Base-by-base conservation (phyloP, 2,797 vertebrate species). In the Eleutherodactylus coqui region DNA sequence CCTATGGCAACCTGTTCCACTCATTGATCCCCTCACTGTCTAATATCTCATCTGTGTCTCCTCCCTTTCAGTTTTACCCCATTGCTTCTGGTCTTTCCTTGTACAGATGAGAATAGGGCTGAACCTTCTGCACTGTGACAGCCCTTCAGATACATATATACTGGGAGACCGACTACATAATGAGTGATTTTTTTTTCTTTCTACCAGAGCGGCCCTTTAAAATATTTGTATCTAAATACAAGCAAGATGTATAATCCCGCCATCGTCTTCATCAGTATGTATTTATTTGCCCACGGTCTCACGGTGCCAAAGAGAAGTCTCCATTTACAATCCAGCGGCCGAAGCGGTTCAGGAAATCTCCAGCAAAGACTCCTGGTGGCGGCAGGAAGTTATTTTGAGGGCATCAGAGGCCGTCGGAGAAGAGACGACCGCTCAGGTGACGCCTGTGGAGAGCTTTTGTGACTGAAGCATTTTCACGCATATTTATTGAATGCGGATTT, bases 401-500 rank as follows among this genome's bases (percentile, higher is more conserved):
- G 91, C 89, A 89, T 89, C 70, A 51, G 16, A n/a, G 19, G n/a
- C 36, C 11, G 6, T 69, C 14, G 38, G 85, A 90, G 91, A 92
- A 76, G 88, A 80, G 64, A 24, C 85, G 92, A 91, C 89, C 14
- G 43, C 81, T 92, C 93, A 93, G 90, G 90, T 93, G 91, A 82
- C 88, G 90, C 92, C 90, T 89, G 91, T 89, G 10, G 90, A 91
- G 92, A 90, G 89, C 89, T 89, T 92, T 94, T 94, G 67, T 93
- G 91, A 93, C 89, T 90, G 89, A 89, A 89, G 55, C 82, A 2
- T 92, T 95, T 95, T 95, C 93, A 92, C 94, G 94, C 91, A 82
- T 93, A 90, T 93, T 95, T 94, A 93, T 94, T 95, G 91, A 95
- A 94, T 93, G 91, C 91, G 89, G 89, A 90, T 93, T 95, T 95